Evolutionary conservation across 2,888 invertebrate genomes (phyloP), one percentile per base, ranked within the genome.

Genomic region (Iphiclides podalirius): DNA sequence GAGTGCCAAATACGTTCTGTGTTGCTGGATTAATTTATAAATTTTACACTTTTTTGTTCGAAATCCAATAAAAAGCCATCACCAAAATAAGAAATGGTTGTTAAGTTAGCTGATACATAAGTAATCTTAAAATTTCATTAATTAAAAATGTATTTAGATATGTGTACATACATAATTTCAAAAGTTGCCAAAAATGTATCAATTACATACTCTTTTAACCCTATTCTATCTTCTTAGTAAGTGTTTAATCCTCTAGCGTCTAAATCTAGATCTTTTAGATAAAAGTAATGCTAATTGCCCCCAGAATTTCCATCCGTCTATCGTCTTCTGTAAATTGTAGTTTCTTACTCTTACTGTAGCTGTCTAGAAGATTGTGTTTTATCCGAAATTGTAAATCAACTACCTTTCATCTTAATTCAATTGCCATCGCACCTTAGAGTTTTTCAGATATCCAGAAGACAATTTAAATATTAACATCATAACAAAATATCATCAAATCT

Each of bases 241-340:
- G 59, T 58, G 60, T 62, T 60, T 55, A 64, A 57, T 59, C 58
- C 61, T 58, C 68, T 68, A 66, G 58, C 59, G 65, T 63, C 52
- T 69, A 63, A 60, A 65, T 49, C 35, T 71, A 70, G 67, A 60
- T 52, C 49, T 66, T 55, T 63, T 70, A 66, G 67, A 70, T 63
- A 79, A 80, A 76, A 72, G 63, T 79, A 79, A 78, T 75, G 84
- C 86, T 85, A 84, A 83, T 77, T 40, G 50, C 89, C 89, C 89
- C 89, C 89, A 89, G 89, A 86, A 83, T 86, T 88, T 89, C 89
- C 89, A 89, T 89, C 89, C 89, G 89, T 88, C 87, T 81, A 75
- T 70, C 71, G 76, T 81, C 84, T 86, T 81, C 83, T 86, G 75
- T 87, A 84, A 76, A 73, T 71, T 59, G 76, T 86, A 85, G 84